Evolutionary conservation across 2,113 vertebrate genomes (phyloP), one percentile per base, ranked within the genome.

Genomic region (Gallinago media): DNA sequence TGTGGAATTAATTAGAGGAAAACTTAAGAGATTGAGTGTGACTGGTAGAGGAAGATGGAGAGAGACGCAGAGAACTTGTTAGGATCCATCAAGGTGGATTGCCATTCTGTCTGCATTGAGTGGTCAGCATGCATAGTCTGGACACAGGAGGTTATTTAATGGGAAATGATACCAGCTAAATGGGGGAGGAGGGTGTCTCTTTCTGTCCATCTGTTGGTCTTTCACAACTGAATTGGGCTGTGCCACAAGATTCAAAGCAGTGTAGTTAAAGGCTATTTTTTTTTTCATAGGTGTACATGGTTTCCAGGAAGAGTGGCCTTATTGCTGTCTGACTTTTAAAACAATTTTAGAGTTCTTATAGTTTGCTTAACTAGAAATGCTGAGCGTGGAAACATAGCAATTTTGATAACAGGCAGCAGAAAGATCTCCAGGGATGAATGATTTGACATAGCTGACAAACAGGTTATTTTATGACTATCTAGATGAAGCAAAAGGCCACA

Each of bases 121-220:
- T 72, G 86, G 76, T 91, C 94, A 93, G 88, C 52, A 21, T 62
- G 68, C 27, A 2, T 67, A 81, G 79, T 67, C 61, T 81, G 91
- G 80, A 87, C 27, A 19, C 26, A 38, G 90, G 44, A 81, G 52
- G 59, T 74, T 17, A 23, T 89, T 93, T 92, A 89, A 88, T 62
- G 72, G 87, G 89, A 89, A 86, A 27, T 89, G 90, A 78, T 94
- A 88, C 44, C 38, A 87, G 73, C 68, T 68, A 90, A 63, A 75
- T 47, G 22, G 72, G 76, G 77, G 89, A 91, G 94, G 89, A 96
- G 93, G 32, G 49, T 88, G 75, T 94, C 92, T 77, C 75, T 91
- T 86, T 87, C 86, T 31, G 79, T 92, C 92, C 96, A 91, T 95
- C 96, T 96, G 94, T 95, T 92, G 80, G 62, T 84, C 83, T 96